A percentile compares a stretch with the other conserved stretches of the same genome.
Conservation (phyloP, 2,888 invertebrate genomes). For the Nebria salina region DNA sequence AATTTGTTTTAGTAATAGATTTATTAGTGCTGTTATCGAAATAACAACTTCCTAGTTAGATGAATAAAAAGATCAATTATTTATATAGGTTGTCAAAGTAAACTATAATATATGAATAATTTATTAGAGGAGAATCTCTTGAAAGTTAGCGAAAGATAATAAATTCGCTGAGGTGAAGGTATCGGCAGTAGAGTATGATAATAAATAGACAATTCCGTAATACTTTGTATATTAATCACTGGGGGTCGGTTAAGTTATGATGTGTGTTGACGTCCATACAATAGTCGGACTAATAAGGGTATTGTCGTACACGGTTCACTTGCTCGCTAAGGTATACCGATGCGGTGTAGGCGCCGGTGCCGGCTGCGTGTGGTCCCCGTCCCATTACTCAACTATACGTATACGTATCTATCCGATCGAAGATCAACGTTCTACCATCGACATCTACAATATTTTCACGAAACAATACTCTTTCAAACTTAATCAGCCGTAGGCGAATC, state of each 20-base stretch:
- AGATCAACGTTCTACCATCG: background rate
- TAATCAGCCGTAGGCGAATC: background rate
- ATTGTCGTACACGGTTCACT: conserved; percentile 20
- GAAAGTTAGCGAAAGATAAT: background rate
- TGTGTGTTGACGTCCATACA: conserved; percentile 26
- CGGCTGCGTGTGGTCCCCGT: background rate
- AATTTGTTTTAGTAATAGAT: no score
- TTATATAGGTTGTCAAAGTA: background rate
- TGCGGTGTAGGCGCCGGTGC: conserved; percentile 1
- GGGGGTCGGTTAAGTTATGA: conserved; percentile 21
- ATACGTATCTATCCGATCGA: background rate
- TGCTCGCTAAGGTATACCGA: conserved; percentile 3
- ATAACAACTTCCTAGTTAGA: background rate
- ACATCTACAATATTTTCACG: background rate
- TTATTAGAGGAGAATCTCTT: background rate
- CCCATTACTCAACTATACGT: background rate
- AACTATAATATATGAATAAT: background rate
- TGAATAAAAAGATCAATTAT: background rate
- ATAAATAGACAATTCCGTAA: background rate
- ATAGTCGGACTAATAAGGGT: conserved; percentile 14
- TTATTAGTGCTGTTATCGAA: background rate
- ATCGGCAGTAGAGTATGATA: background rate
- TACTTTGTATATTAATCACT: conserved; percentile 8
- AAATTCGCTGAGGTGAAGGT: background rate
- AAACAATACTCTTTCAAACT: background rate